A percentile compares a stretch with the other conserved stretches of the same genome.
These are phyloP conservation scores for Masnerella sp. DNA, from an alignment of 2,888 invertebrate genomes.

Conservation along the genomic window DNA sequence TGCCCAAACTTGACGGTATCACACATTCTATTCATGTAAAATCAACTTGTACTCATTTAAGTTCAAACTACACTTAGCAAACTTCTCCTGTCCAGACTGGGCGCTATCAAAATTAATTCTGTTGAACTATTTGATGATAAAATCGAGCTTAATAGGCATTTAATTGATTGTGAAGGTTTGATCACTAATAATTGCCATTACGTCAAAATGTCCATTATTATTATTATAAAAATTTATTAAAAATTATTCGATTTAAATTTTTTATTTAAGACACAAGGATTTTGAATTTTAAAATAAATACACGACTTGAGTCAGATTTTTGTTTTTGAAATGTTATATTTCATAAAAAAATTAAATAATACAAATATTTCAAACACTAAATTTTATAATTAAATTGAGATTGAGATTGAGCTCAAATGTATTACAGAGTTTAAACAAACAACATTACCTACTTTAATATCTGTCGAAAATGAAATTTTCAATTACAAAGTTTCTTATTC, in stretches of 20 bases:
- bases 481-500: conserved; percentile 24
- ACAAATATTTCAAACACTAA: too few species aligned
- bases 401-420: too few species aligned
- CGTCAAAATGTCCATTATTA: neutral
- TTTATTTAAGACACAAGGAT: too few species aligned
- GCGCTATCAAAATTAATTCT: conserved; percentile 48
- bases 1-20: conserved; percentile 38
- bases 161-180: conserved; percentile 20
- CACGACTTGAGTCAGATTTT: too few species aligned
- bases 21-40: conserved; percentile 52
- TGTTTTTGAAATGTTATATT: too few species aligned
- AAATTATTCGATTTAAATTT: neutral
- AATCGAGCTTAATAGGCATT: conserved; percentile 16
- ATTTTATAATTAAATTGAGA: too few species aligned
- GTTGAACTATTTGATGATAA: conserved; percentile 31
- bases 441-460: neutral
- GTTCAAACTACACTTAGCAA: conserved; percentile 49
- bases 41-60: too few species aligned
- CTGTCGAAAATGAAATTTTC: neutral
- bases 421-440: too few species aligned
- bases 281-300: too few species aligned
- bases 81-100: conserved; percentile 43
- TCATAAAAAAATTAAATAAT: too few species aligned
- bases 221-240: too few species aligned
- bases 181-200: neutral